Evolutionary conservation across 2,797 vertebrate genomes (phyloP), one percentile per base, ranked within the genome.

Genomic region (Pempheris klunzingeri): DNA sequence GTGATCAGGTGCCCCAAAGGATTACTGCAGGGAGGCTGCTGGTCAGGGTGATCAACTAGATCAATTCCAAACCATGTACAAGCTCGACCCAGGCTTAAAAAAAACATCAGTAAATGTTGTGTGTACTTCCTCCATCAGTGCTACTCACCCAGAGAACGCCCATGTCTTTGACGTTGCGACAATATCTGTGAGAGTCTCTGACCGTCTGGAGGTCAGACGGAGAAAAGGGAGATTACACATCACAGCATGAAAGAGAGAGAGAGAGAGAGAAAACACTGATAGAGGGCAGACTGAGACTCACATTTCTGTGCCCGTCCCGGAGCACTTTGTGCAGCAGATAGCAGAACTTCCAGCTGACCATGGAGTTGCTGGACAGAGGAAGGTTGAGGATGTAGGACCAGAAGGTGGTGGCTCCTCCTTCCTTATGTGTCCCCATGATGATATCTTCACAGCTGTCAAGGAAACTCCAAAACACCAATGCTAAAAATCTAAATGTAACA

Each of bases 341-440:
- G 93, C 98, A 99, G 94, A 98, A 97, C 90, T 99, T 99, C 98
- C 98, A 99, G 94, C 97, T 98, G 90, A 99, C 85, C 85, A 99
- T 96, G 80, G 98, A 93, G 18, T 96, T 97, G 94, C 98, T 99
- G 87, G 98, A 95, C 62, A 99, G 92, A 0, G 98, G 98, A 74
- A 99, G 94, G 76, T 97, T 98, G 0, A 97, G 94, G 71, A 92
- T 92, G 0, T 98, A 98, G 38, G 98, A 97, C 98, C 98, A 99
- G 93, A 99, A 99, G 38, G 97, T 98, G 72, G 96, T 92, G 0
- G 98, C 98, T 1, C 98, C 98, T 4, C 96, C 95, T 88, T 99
- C 98, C 0, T 97, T 97, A 80, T 98, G 96, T 0, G 97, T 97
- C 0, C 98, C 98, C 92, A 99, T 71, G 74, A 99, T 96, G 89